Evolutionary conservation across 1,140 invertebrate species (phyloP).

Genomic region (Solen grandis): DNA sequence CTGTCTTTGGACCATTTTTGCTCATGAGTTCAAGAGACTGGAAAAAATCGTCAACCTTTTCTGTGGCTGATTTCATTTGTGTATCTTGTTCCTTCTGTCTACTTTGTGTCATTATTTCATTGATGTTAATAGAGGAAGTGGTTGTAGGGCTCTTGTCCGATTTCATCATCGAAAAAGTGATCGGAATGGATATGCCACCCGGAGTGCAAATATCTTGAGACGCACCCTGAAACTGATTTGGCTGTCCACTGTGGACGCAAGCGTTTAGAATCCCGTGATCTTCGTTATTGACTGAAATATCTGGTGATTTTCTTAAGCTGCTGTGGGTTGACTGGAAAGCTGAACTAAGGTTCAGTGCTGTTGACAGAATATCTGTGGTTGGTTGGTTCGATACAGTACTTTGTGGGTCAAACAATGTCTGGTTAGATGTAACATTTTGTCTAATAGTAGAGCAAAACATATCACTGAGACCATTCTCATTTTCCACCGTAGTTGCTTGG

Average conservation of each 20-base stretch:
- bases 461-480: not conserved
- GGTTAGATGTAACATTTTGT: not conserved
- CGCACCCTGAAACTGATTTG: not conserved
- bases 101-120: conserved; percentile 25
- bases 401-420: not conserved
- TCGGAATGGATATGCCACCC: not conserved
- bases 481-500: not conserved
- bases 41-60: conserved; percentile 89
- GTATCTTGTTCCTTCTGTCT: not conserved
- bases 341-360: not conserved
- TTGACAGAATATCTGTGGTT: not conserved
- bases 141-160: conserved; percentile 57
- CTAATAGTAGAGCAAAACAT: not conserved
- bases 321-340: not conserved
- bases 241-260: not conserved
- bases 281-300: not conserved
- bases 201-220: not conserved
- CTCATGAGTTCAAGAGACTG: conserved; percentile 91
- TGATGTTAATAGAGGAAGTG: conserved; percentile 54
- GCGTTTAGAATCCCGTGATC: conserved; percentile 39
- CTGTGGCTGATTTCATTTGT: not conserved
- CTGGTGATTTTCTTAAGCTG: not conserved
- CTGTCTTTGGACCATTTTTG: conserved; percentile 82
- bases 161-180: conserved; percentile 29
- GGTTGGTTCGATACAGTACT: not conserved